Conservation (phyloP, 2,797 vertebrate species). For the Adrianichthys oophorus region DNA sequence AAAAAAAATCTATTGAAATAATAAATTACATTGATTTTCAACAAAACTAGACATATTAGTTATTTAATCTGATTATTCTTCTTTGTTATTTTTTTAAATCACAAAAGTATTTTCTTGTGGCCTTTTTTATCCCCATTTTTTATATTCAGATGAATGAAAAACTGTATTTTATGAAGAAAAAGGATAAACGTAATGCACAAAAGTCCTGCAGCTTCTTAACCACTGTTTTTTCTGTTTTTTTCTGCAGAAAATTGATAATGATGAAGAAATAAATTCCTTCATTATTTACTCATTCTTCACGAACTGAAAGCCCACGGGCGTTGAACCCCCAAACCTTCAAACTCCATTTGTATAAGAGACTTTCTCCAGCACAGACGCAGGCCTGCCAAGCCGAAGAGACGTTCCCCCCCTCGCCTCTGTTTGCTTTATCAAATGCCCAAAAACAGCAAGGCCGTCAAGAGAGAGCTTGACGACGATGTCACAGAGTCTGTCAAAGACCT, state of each 20-base stretch:
- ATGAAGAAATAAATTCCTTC: conserved; percentile 69
- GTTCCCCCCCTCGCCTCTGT: conserved; percentile 59
- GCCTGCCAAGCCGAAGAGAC: conserved; percentile 54
- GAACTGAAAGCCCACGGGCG: conserved; percentile 21
- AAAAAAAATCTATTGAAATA: no score
- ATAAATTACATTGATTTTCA: no score
- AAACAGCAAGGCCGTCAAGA: conserved; percentile 95
- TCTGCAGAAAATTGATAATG: conserved; percentile 65
- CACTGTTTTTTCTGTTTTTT: conserved; percentile 18
- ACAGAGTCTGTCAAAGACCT: conserved; percentile 96
- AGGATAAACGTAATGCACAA: neutral
- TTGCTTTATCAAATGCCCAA: conserved; percentile 93
- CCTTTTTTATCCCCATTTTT: neutral
- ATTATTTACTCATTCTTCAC: conserved; percentile 27
- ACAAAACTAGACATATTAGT: no score
- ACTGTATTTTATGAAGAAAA: neutral
- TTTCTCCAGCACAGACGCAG: conserved; percentile 17
- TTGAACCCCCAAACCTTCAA: conserved; percentile 13
- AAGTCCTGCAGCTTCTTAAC: neutral
- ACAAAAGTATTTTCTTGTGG: neutral
- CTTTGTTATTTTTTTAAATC: neutral
- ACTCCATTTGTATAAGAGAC: conserved; percentile 17
- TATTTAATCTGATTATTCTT: no score
- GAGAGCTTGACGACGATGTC: conserved; percentile 95
- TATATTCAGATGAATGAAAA: neutral